Conservation (phyloP, 2,113 vertebrate genomes). For the Barbus barbus region DNA sequence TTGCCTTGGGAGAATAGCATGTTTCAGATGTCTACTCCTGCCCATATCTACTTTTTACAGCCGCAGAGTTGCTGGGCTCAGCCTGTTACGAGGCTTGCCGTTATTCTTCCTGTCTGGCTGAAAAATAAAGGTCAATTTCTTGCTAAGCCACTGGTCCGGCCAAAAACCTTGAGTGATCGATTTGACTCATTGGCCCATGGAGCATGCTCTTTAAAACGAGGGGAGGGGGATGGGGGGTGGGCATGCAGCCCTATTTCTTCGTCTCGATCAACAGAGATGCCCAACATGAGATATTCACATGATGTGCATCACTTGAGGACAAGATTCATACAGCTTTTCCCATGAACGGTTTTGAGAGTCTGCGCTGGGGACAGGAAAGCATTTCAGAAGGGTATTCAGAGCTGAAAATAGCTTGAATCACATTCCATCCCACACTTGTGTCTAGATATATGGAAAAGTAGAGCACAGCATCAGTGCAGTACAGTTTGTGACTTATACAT, state of each 20-base stretch:
- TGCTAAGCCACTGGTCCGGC: slow-evolving; percentile 73
- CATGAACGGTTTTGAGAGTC: background rate
- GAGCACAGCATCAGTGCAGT: too few relatives aligned
- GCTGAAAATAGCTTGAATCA: background rate
- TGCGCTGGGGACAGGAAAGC: background rate
- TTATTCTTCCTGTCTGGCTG: slow-evolving; percentile 31
- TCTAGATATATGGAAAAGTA: background rate
- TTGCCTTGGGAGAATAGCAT: background rate
- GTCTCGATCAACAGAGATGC: slow-evolving; percentile 60
- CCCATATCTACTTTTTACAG: slow-evolving; percentile 41
- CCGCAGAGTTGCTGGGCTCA: background rate
- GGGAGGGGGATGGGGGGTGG: too few relatives aligned
- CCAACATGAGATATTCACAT: background rate
- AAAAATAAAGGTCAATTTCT: slow-evolving; percentile 74
- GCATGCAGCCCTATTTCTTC: slow-evolving; percentile 8
- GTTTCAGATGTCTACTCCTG: slow-evolving; percentile 29
- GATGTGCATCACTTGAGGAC: background rate
- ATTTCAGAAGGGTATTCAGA: background rate
- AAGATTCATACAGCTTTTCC: background rate
- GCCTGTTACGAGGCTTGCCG: background rate
- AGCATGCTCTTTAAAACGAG: slow-evolving; percentile 37
- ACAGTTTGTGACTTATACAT: too few relatives aligned
- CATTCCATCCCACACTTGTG: background rate
- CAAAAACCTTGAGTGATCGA: slow-evolving; percentile 77
- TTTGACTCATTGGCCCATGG: slow-evolving; percentile 65